Base-by-base conservation (phyloP, 1,140 invertebrate genomes). In the Drosophila auraria region DNA sequence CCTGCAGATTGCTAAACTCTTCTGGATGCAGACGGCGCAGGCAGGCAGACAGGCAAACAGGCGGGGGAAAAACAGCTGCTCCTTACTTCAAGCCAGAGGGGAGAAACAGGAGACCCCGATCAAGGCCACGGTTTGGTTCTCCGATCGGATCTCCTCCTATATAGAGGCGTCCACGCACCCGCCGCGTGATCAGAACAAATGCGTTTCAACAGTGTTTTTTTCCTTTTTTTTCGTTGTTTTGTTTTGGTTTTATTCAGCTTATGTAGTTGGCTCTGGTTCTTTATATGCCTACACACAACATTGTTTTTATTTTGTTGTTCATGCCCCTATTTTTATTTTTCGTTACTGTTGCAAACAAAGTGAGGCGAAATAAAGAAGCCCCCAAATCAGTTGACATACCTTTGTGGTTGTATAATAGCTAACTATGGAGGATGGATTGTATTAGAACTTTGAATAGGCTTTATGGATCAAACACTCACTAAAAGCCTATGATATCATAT, bases 141-240 rank as follows among this genome's bases (percentile, higher is more conserved):
- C 56, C 27, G 61, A 58, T 74, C 58, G 36, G 23, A 38, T 73
- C 68, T 30, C n/a, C 64, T 27, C 33, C 8, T 49, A 50, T 62
- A 61, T 49, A 64, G 25, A 69, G 50, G 33, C 36, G 40, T 49
- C 61, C 75, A 78, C 75, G 75, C 75, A 78, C 50, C 40, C 49
- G 44, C 51, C 44, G 73, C 75, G 74, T 78, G 75, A 78, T 78
- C 56, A 40, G 64, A 30, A 61, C 53, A 73, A 78, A 77, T 77
- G 74, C 54, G 74, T 60, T 40, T 66, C 54, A 33, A 42, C 20
- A 17, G 33, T 40, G 38, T 38, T 58, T 40, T 58, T 57, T 50
- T 20, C 1, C 20, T 20, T 20, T 20, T 36, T 5, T 15, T 30
- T 23, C 15, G 25, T 69, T 38, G 9, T 47, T 57, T 54, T 25